phyloP scores from a whole-genome alignment of 2,797 vertebrate genomes.

The Poeciliopsis turneri region DNA sequence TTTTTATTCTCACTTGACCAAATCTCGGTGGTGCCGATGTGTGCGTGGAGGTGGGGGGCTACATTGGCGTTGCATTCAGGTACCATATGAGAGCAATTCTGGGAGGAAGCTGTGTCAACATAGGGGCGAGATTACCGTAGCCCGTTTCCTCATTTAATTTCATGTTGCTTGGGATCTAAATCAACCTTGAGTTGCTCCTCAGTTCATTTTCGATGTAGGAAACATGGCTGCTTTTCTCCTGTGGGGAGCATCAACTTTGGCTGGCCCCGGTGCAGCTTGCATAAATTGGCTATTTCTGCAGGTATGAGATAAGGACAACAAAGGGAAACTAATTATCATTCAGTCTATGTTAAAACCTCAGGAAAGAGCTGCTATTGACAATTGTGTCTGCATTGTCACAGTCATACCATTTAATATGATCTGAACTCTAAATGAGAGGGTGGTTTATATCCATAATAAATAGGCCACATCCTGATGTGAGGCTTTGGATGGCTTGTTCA shows the following conservation, averaged over 20 bases:
- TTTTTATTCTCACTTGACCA: constrained; percentile 75
- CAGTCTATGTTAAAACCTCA: constrained; percentile 77
- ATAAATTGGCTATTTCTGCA: constrained; percentile 82
- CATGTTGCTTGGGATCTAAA: constrained; percentile 72
- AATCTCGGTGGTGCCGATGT: constrained; percentile 41
- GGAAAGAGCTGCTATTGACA: constrained; percentile 75
- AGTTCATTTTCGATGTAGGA: constrained; percentile 78
- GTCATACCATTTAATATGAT: constrained; percentile 71
- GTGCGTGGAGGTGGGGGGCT: neutral
- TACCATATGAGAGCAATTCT: constrained; percentile 32
- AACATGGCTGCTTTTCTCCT: constrained; percentile 76
- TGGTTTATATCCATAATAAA: constrained; percentile 67
- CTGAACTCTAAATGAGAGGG: constrained; percentile 62
- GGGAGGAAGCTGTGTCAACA: constrained; percentile 65
- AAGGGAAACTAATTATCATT: constrained; percentile 83
- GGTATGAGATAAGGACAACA: constrained; percentile 82
- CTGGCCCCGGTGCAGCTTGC: constrained; percentile 73
- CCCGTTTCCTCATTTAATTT: constrained; percentile 67
- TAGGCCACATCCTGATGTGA: constrained; percentile 57
- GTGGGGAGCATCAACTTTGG: constrained; percentile 79
- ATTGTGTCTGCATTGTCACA: constrained; percentile 72
- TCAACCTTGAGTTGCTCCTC: constrained; percentile 78
- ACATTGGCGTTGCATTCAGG: constrained; percentile 21
- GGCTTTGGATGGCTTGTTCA: constrained; percentile 44
- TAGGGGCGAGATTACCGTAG: constrained; percentile 45